These are phyloP conservation scores for Neotragus pygmaeus DNA, from an alignment of 2,113 vertebrate species.

Conservation along the genomic window DNA sequence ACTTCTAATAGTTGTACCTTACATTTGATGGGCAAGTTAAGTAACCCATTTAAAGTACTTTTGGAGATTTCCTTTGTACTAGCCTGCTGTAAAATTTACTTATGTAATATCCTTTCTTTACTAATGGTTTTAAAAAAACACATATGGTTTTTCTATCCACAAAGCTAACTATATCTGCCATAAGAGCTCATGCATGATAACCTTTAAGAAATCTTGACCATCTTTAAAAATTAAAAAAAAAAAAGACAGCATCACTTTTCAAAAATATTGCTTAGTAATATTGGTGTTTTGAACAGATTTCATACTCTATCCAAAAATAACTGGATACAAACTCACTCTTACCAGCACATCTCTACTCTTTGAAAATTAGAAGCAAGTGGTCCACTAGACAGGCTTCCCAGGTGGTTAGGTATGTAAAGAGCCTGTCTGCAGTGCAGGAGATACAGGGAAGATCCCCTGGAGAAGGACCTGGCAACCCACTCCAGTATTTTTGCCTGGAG, in stretches of 20 bases:
- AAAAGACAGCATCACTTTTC: not conserved
- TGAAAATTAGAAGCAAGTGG: not conserved
- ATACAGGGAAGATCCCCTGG: not conserved
- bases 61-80: not conserved
- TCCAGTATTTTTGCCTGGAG: not conserved
- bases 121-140: not conserved
- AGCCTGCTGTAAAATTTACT: slow-evolving; percentile 22
- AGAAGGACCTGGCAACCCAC: not conserved
- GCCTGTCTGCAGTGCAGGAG: not conserved
- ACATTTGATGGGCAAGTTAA: slow-evolving; percentile 1
- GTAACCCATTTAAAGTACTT: not conserved
- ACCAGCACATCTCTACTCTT: not conserved
- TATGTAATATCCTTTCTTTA: slow-evolving; percentile 40
- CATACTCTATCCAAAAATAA: not conserved
- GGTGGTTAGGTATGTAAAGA: not conserved
- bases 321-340: not conserved
- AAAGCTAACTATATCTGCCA: not conserved
- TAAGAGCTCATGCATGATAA: not conserved
- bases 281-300: not conserved
- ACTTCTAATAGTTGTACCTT: not conserved
- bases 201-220: not conserved
- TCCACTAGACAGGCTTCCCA: not conserved
- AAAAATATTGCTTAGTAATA: not conserved
- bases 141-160: not conserved
- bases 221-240: slow-evolving; percentile 16